Evolutionary conservation across 2,888 invertebrate species (phyloP), one percentile per base, ranked within the genome.

Genomic region (Phyllotreta striolata): DNA sequence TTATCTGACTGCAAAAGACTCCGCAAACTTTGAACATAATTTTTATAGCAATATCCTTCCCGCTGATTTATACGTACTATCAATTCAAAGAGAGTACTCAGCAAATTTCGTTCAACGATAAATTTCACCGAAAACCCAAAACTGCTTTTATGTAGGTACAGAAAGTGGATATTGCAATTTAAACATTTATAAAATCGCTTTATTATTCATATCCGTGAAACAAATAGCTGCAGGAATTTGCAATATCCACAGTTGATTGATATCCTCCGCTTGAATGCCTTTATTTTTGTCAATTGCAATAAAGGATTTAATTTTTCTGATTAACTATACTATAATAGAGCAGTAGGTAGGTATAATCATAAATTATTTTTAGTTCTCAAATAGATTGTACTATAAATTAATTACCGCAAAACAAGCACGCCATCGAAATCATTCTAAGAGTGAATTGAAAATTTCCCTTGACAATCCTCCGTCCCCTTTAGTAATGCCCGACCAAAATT

Each of bases 21-120:
- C 77, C 76, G 77, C 74, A 76, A 78, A 78, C 76, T 78, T 78
- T 71, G 77, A 72, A 78, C 78, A 78, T 78, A 78, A 78, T 78
- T 78, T 78, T 76, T 78, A 73, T 73, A 73, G 77, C 77, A 74
- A 78, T 78, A 78, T 78, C 78, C 77, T 77, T 75, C 70, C 73
- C 69, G 66, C 74, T 77, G 78, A 78, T 78, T 78, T 78, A 77
- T 78, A 68, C 69, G 64, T 71, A 78, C 77, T 77, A 78, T 78
- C 77, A 77, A 77, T 78, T 78, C 75, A 74, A 77, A 74, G 74
- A 74, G 76, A 77, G 77, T 78, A 78, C 78, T 78, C 78, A 76
- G 77, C 77, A 76, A 78, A 77, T 78, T 78, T 78, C 76, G 75
- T 77, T 73, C 76, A 72, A 60, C 72, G 68, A 77, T 78, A 78